Base-by-base conservation (phyloP, 2,113 vertebrate genomes). In the Ciconia stormi region DNA sequence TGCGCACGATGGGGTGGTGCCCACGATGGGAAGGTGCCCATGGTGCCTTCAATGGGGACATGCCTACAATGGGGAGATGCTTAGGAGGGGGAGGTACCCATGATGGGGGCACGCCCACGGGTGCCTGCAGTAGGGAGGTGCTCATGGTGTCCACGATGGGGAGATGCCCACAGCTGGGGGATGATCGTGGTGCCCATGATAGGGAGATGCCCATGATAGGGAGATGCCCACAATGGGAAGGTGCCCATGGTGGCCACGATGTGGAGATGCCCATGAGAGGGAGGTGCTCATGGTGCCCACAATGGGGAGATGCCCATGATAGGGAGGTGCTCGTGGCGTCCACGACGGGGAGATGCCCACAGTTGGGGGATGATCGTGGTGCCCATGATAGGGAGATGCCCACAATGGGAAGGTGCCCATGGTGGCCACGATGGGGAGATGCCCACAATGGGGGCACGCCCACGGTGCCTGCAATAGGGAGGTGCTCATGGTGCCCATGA, bases 181-280 rank as follows among this genome's bases (percentile, higher is more conserved):
- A 1, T 23, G 21, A 16, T 58, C 16, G 7, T 7, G 23, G 27
- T 34, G 47, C n/a, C 59, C 42, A 52, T 0, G 0, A 34, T 29
- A 42, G 22, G 10, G 22, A 40, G 44, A 52, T 82, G 50, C 49
- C 34, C 69, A 36, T 0, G 0, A 30, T 63, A 30, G 61, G 32
- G 40, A 26, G 29, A 34, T 46, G 72, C 32, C 62, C 21, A 42
- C 42, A 46, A 40, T 1, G 27, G n/a, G 22, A 65, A 34, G 40
- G 26, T 61, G 30, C 11, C 42, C 22, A 27, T 63, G 53, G 20
- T 49, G 26, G 42, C 65, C 40, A 19, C 11, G 16, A 26, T 52
- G 34, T 8, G 17, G 9, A 10, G 49, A 38, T 49, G 26, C 49
- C 65, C 40, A 19, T 11, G 10, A 26, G 38, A 23, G 16, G 17